Percentiles rank a stretch among this genome's conserved stretches.
Evolutionary conservation across 30 jellyfish, hydroid and myxozoan genomes (phyloP).

Genomic region (Turritopsis dohrnii): DNA sequence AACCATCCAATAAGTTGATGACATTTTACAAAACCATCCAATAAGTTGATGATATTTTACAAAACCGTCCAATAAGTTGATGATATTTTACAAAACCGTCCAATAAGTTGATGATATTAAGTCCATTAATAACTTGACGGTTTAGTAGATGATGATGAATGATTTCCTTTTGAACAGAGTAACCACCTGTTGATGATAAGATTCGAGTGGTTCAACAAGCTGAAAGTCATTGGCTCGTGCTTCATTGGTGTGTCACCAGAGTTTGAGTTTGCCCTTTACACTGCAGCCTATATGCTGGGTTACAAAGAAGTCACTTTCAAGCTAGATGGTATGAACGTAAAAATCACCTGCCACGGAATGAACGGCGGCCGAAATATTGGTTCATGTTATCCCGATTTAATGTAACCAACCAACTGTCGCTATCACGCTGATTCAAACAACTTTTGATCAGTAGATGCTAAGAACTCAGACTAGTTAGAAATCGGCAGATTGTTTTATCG

Average conservation of each 20-base stretch:
- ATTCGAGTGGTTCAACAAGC: conserved; percentile 63
- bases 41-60: too few species aligned
- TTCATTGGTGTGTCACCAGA: conserved; percentile 94
- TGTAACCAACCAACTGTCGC: neutral
- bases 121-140: too few species aligned
- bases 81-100: too few species aligned
- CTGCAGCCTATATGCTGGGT: conserved; percentile 57
- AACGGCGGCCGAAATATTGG: conserved; percentile 63
- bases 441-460: too few species aligned
- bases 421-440: neutral
- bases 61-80: too few species aligned
- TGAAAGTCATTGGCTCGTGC: conserved; percentile 70
- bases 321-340: conserved; percentile 67
- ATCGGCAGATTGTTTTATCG: too few species aligned
- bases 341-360: conserved; percentile 63
- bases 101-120: too few species aligned
- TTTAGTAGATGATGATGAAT: too few species aligned
- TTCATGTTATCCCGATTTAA: conserved; percentile 61
- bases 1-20: too few species aligned
- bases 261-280: conserved; percentile 75
- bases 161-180: conserved; percentile 40
- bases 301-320: conserved; percentile 53
- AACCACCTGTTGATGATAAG: conserved; percentile 61
- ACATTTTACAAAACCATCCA: too few species aligned
- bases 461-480: too few species aligned